Conservation (phyloP, 2,797 vertebrate species). For the Onychomys torridus region DNA sequence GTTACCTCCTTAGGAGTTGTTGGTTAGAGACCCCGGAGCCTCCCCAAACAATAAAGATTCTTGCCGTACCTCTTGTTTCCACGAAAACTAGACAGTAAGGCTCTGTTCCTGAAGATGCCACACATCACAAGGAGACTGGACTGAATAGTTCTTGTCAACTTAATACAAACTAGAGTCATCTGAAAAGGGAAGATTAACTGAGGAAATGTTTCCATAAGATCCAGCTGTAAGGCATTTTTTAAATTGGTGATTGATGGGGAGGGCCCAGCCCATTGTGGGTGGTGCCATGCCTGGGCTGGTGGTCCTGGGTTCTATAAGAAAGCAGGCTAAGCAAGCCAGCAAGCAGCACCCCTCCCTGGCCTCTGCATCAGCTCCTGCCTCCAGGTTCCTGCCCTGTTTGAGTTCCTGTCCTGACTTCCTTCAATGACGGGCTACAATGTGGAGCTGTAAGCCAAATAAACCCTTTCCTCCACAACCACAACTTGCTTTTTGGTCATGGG, state of each 20-base stretch:
- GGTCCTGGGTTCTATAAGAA: not conserved
- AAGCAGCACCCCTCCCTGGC: not conserved
- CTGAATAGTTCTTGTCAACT: not conserved
- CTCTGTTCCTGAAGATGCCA: not conserved
- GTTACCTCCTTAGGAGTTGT: not conserved
- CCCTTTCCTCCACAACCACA: not conserved
- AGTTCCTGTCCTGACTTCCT: not conserved
- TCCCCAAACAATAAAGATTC: not conserved
- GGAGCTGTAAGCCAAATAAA: no score
- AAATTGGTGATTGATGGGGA: not conserved
- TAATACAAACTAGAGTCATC: not conserved
- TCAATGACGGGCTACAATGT: not conserved
- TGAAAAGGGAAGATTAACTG: not conserved
- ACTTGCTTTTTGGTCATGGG: not conserved
- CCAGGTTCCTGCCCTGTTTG: not conserved
- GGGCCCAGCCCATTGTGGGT: not conserved
- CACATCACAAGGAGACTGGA: not conserved
- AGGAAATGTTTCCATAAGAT: not conserved
- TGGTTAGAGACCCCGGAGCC: not conserved
- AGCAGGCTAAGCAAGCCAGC: not conserved
- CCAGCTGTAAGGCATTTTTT: not conserved
- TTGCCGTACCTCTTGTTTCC: not conserved
- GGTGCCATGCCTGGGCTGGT: not conserved
- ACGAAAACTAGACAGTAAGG: not conserved
- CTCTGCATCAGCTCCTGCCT: not conserved